These are phyloP conservation scores for Hymenopus coronatus DNA, from an alignment of 2,888 invertebrate genomes.

Conservation along the genomic window DNA sequence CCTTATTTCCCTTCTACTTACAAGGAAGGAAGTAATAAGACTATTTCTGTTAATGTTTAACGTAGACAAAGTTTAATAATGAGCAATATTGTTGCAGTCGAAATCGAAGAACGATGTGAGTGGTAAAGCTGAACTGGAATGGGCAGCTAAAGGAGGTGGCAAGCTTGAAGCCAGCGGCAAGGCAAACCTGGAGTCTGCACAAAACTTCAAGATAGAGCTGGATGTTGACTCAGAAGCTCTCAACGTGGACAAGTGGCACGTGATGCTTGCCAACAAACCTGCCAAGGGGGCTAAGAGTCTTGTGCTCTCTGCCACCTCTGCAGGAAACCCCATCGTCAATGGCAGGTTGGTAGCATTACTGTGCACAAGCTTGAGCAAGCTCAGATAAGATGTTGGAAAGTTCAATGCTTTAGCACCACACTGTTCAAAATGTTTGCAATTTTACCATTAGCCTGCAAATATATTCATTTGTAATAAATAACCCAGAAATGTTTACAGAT, in stretches of 20 bases:
- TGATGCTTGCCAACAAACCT: slow-evolving; percentile 61
- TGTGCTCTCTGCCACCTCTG: slow-evolving; percentile 61
- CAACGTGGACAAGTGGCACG: slow-evolving; percentile 61
- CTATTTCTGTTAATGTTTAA: no score
- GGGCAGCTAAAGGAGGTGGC: slow-evolving; percentile 37
- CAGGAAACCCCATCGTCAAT: slow-evolving; percentile 63
- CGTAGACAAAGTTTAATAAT: no score
- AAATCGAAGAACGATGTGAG: slow-evolving; percentile 55
- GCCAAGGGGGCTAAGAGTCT: slow-evolving; percentile 60
- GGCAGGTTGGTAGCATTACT: slow-evolving; percentile 55
- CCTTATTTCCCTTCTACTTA: no score
- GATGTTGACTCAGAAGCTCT: slow-evolving; percentile 63
- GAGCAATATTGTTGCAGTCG: slow-evolving; percentile 35
- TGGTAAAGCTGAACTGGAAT: slow-evolving; percentile 35
- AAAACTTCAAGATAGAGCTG: slow-evolving; percentile 61
- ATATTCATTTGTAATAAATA: no score
- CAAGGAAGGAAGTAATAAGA: no score
- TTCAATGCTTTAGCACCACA: no score
- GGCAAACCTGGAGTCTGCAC: slow-evolving; percentile 52
- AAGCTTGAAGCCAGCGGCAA: slow-evolving; percentile 47
- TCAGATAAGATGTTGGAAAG: no score
- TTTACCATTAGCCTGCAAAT: no score
- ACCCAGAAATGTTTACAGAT: no score
- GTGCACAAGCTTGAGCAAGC: no score
- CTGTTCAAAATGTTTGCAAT: no score